Evolutionary conservation across 2,888 invertebrate genomes (phyloP).

Genomic region (Iselma pallidipennis): DNA sequence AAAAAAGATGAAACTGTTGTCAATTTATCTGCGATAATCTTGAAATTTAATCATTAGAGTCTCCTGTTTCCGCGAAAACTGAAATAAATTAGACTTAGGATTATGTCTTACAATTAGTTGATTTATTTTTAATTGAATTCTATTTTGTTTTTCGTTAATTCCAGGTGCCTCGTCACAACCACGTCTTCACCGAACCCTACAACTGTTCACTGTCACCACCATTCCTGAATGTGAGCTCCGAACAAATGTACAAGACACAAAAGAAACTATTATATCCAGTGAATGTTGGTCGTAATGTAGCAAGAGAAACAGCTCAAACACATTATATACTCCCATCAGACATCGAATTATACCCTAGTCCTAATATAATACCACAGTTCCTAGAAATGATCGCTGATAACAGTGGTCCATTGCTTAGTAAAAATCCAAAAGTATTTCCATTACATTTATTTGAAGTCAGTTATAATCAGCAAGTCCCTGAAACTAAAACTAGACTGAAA

Average conservation of each 20-base stretch:
- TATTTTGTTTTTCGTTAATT: conserved; percentile 37
- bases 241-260: conserved; percentile 75
- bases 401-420: conserved; percentile 62
- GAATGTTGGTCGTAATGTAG: conserved; percentile 89
- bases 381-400: conserved; percentile 82
- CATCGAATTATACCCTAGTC: conserved; percentile 89
- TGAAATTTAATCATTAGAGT: too few species aligned
- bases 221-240: conserved; percentile 66
- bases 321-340: conserved; percentile 85
- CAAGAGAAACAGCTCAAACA: conserved; percentile 79
- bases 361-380: conserved; percentile 77
- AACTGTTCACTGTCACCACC: conserved; percentile 76
- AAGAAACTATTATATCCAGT: conserved; percentile 86
- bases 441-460: conserved; percentile 89
- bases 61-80: too few species aligned
- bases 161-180: conserved; percentile 70
- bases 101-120: too few species aligned
- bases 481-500: conserved; percentile 69
- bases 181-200: conserved; percentile 65
- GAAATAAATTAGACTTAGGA: too few species aligned
- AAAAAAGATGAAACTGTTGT: too few species aligned
- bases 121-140: background rate
- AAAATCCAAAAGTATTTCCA: conserved; percentile 77
- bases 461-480: conserved; percentile 67
- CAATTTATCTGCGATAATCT: too few species aligned